These are phyloP conservation scores for Nettapus auritus DNA, from an alignment of 2,113 vertebrate species.

Conservation along the genomic window DNA sequence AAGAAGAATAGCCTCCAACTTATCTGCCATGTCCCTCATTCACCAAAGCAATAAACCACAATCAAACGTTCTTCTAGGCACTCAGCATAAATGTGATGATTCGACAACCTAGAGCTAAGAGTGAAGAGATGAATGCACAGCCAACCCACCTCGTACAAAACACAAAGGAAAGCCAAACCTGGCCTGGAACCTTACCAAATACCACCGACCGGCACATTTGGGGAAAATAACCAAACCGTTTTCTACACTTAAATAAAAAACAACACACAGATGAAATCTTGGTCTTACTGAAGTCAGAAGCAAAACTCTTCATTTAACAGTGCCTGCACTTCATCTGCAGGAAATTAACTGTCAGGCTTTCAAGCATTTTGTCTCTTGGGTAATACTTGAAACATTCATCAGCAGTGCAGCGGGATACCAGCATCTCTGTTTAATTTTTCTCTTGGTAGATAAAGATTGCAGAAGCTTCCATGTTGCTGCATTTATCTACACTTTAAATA, in stretches of 20 bases:
- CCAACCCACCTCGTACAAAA: background rate
- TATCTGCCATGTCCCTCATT: conserved; percentile 30
- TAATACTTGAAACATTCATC: conserved; percentile 18
- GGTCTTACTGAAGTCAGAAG: conserved; percentile 3
- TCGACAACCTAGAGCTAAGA: conserved; percentile 8
- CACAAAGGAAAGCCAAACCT: background rate
- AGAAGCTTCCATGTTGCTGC: background rate
- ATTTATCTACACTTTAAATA: background rate
- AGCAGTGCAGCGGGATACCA: background rate
- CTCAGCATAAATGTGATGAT: conserved; percentile 17
- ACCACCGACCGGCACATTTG: background rate
- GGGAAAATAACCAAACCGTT: background rate
- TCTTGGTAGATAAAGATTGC: background rate
- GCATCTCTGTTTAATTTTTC: background rate
- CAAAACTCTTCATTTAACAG: conserved; percentile 24
- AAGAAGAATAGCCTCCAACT: conserved; percentile 23
- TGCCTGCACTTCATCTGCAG: conserved; percentile 22
- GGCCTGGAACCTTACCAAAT: background rate
- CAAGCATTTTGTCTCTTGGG: conserved; percentile 33
- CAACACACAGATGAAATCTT: background rate
- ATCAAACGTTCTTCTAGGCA: conserved; percentile 3
- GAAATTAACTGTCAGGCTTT: conserved; percentile 48
- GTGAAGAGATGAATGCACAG: conserved; percentile 5
- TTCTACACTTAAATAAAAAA: background rate
- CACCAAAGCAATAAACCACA: conserved; percentile 47